These are phyloP conservation scores for Myripristis murdjan DNA, from an alignment of 2,797 vertebrate species.

Conservation along the genomic window DNA sequence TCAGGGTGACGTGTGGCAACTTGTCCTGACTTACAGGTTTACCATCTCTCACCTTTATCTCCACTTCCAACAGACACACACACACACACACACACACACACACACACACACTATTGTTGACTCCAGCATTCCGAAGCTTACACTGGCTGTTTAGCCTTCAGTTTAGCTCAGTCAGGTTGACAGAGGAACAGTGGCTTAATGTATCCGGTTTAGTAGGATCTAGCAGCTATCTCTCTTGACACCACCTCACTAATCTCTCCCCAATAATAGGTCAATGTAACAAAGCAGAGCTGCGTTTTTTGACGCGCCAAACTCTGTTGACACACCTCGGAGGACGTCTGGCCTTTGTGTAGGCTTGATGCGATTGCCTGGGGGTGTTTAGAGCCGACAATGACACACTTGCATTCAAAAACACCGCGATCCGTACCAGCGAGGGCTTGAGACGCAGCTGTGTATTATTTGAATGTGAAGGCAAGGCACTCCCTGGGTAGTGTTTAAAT, in stretches of 20 bases:
- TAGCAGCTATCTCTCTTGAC: slow-evolving; percentile 4
- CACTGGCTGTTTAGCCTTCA: slow-evolving; percentile 24
- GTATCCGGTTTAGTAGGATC: slow-evolving; percentile 29
- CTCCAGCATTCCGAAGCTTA: slow-evolving; percentile 1
- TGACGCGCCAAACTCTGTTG: slow-evolving; percentile 31
- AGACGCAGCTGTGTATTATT: slow-evolving; percentile 42
- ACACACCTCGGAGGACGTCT: slow-evolving; percentile 44
- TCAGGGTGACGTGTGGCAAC: slow-evolving; percentile 40
- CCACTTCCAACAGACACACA: slow-evolving; percentile 1
- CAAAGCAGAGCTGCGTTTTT: slow-evolving; percentile 40
- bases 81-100: slow-evolving; percentile 17
- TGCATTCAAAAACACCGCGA: slow-evolving; percentile 3
- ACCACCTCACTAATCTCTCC: slow-evolving; percentile 26
- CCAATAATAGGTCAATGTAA: slow-evolving; percentile 7
- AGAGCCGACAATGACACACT: slow-evolving; percentile 21
- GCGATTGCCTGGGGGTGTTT: slow-evolving; percentile 23
- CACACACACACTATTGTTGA: slow-evolving; percentile 7
- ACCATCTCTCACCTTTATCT: slow-evolving; percentile 4
- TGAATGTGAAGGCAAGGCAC: slow-evolving; percentile 17
- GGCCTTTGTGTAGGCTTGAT: slow-evolving; percentile 46
- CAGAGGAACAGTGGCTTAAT: slow-evolving; percentile 8
- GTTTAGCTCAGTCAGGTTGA: slow-evolving; percentile 25
- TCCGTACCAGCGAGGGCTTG: slow-evolving; percentile 11
- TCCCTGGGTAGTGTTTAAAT: slow-evolving; percentile 22
- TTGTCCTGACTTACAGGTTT: slow-evolving; percentile 67